Percentiles rank a stretch among this genome's conserved stretches.
These are phyloP conservation scores for Aromia moschata DNA, from an alignment of 2,888 invertebrate species.

Conservation along the genomic window DNA sequence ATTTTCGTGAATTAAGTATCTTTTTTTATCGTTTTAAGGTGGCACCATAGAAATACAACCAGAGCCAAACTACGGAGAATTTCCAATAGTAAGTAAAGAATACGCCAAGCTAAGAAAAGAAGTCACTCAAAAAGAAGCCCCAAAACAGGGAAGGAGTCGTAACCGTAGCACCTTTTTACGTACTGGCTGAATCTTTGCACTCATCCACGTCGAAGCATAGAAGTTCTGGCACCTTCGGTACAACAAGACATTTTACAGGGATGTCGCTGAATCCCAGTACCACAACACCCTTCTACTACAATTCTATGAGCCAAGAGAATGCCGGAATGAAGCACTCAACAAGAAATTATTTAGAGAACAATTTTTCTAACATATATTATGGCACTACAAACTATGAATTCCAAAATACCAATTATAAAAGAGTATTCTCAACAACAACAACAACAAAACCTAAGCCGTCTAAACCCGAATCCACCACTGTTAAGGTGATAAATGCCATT, in stretches of 20 bases:
- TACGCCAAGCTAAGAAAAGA: slow-evolving; percentile 66
- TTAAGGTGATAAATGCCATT: slow-evolving; percentile 13
- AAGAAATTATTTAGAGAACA: slow-evolving; percentile 34
- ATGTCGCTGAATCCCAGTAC: slow-evolving; percentile 47
- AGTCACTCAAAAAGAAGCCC: slow-evolving; percentile 43
- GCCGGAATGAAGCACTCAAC: slow-evolving; percentile 38
- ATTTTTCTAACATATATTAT: slow-evolving; percentile 34
- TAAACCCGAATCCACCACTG: slow-evolving; percentile 22
- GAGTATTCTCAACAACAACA: slow-evolving; percentile 38
- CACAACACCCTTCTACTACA: slow-evolving; percentile 41
- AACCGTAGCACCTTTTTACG: slow-evolving; percentile 51
- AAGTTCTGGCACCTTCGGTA: slow-evolving; percentile 50
- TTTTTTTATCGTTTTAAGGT: slow-evolving; percentile 62
- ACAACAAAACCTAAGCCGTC: slow-evolving; percentile 27
- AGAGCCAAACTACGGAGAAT: slow-evolving; percentile 64
- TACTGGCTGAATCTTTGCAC: slow-evolving; percentile 49
- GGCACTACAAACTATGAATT: slow-evolving; percentile 44
- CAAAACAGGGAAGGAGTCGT: slow-evolving; percentile 30
- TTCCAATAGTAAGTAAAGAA: slow-evolving; percentile 66
- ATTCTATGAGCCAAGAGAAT: slow-evolving; percentile 31
- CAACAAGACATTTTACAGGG: slow-evolving; percentile 53
- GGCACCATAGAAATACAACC: slow-evolving; percentile 66
- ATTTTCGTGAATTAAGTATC: no score
- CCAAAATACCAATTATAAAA: slow-evolving; percentile 42
- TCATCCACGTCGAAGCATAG: slow-evolving; percentile 45